Conservation (phyloP, 2,113 vertebrate species). For the Atractosteus spatula region DNA sequence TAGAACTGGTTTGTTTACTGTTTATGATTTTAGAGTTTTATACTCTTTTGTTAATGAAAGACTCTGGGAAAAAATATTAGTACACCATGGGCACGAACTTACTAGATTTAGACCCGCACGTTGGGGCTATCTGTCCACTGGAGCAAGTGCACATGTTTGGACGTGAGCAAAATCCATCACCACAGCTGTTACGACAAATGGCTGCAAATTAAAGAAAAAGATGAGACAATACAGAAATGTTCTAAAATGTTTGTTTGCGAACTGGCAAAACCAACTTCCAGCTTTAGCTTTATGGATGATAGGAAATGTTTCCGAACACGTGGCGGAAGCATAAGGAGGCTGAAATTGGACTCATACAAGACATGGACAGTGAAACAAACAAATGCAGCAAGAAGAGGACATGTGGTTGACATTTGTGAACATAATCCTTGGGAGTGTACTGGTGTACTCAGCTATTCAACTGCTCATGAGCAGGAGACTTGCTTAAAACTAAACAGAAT, state of each 20-base stretch:
- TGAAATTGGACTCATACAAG: background rate
- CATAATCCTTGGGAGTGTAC: no score
- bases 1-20: background rate
- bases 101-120: conserved; percentile 70
- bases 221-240: conserved; percentile 12
- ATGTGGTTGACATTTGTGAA: background rate
- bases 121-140: conserved; percentile 73
- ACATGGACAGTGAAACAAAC: background rate
- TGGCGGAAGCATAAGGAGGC: background rate
- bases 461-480: no score
- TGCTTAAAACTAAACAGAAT: no score
- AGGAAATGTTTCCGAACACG: background rate
- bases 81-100: conserved; percentile 23
- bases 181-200: conserved; percentile 80
- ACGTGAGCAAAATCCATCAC: conserved; percentile 83
- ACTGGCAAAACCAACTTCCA: background rate
- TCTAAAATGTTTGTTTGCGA: background rate
- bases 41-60: background rate
- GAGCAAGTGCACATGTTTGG: conserved; percentile 86
- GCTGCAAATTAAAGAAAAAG: conserved; percentile 50
- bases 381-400: background rate
- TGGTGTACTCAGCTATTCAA: no score
- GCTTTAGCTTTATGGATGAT: background rate
- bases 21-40: background rate
- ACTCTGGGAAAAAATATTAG: background rate